Conservation (phyloP, 2,888 invertebrate genomes). For the Drosophila peninsularis region DNA sequence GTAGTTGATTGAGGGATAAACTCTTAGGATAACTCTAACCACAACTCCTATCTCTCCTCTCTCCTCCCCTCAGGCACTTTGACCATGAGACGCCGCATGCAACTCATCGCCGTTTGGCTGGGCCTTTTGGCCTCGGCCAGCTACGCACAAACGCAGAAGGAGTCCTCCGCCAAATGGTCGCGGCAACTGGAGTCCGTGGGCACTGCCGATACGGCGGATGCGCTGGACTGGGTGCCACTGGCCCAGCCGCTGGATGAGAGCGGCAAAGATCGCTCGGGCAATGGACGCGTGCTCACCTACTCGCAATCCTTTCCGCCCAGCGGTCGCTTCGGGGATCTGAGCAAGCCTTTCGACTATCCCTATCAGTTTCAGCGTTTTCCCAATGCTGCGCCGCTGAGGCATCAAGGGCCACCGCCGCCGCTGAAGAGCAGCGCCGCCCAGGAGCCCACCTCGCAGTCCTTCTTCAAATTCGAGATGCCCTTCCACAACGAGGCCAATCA, state of each 20-base stretch:
- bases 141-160: slow-evolving; percentile 55
- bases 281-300: slow-evolving; percentile 84
- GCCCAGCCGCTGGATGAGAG: slow-evolving; percentile 81
- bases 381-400: slow-evolving; percentile 65
- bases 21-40: too few relatives aligned
- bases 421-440: slow-evolving; percentile 59
- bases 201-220: slow-evolving; percentile 65
- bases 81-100: slow-evolving; percentile 77
- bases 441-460: slow-evolving; percentile 84
- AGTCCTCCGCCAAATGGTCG: slow-evolving; percentile 82
- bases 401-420: slow-evolving; percentile 55
- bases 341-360: slow-evolving; percentile 80
- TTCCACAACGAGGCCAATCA: slow-evolving; percentile 62
- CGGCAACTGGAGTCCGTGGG: slow-evolving; percentile 81
- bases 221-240: slow-evolving; percentile 87
- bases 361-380: slow-evolving; percentile 81
- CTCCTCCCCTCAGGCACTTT: slow-evolving; percentile 65
- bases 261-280: slow-evolving; percentile 81
- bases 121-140: slow-evolving; percentile 61
- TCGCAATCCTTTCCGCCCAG: slow-evolving; percentile 81
- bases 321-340: slow-evolving; percentile 79
- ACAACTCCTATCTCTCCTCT: neutral
- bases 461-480: slow-evolving; percentile 85
- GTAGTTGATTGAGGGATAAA: too few relatives aligned
- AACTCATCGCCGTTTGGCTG: slow-evolving; percentile 65